Percentiles rank a stretch among this genome's conserved stretches.
These are phyloP conservation scores for Phaenicophaeus curvirostris DNA, from an alignment of 2,797 vertebrate species.

Conservation along the genomic window DNA sequence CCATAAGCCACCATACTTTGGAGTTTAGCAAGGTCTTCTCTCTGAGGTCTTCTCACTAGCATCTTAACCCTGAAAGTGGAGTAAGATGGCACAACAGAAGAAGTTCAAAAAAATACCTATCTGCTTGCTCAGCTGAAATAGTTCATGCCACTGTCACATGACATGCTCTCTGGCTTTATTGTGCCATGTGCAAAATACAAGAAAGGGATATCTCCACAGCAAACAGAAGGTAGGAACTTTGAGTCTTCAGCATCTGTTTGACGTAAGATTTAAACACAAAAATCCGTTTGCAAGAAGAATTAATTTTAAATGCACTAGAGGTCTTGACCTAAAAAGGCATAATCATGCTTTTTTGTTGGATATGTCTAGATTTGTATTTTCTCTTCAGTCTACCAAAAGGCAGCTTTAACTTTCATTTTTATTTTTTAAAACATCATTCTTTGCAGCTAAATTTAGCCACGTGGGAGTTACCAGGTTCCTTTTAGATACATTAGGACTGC, in stretches of 20 bases:
- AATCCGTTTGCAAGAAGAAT: neutral
- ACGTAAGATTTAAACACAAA: neutral
- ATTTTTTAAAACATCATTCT: neutral
- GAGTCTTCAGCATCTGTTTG: neutral
- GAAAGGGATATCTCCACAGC: neutral
- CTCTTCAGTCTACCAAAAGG: neutral
- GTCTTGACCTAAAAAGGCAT: neutral
- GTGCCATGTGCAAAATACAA: neutral
- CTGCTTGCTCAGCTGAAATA: neutral
- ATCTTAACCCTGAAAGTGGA: neutral
- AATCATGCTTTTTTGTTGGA: neutral
- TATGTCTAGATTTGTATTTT: neutral
- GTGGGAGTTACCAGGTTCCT: neutral
- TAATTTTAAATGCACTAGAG: neutral
- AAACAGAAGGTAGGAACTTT: neutral
- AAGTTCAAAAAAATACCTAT: accelerated
- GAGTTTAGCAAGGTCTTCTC: neutral
- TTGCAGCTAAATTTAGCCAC: neutral
- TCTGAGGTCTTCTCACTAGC: neutral
- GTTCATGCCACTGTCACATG: neutral
- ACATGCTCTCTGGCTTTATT: neutral
- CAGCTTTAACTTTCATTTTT: neutral
- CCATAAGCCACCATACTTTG: neutral
- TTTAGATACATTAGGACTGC: neutral
- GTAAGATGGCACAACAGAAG: neutral